These are phyloP conservation scores for Morpho helenor DNA, from an alignment of 2,888 invertebrate genomes.

Conservation along the genomic window DNA sequence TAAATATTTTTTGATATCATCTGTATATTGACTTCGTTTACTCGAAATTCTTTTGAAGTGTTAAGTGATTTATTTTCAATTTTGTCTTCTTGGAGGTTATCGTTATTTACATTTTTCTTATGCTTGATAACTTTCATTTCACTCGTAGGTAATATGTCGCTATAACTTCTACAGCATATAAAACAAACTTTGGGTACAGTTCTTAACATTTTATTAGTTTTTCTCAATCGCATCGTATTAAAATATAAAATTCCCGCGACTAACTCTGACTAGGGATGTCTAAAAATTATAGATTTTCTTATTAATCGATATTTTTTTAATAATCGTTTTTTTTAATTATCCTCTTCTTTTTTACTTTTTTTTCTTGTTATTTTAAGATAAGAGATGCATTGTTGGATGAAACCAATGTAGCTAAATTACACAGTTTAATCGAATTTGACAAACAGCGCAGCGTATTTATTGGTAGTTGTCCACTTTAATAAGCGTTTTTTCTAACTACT, in stretches of 20 bases:
- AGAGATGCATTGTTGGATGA: too few relatives aligned
- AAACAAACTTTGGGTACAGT: slow-evolving; percentile 20
- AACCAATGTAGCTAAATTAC: too few relatives aligned
- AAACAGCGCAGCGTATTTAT: too few relatives aligned
- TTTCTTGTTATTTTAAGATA: neutral
- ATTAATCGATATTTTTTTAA: neutral
- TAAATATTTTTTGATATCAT: slow-evolving; percentile 90
- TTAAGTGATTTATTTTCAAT: slow-evolving; percentile 26
- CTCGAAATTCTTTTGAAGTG: slow-evolving; percentile 52
- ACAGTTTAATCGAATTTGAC: too few relatives aligned
- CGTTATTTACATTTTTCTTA: slow-evolving; percentile 24
- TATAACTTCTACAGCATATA: slow-evolving; percentile 36
- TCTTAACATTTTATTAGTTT: slow-evolving; percentile 7
- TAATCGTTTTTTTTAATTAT: neutral
- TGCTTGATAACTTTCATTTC: slow-evolving; percentile 49
- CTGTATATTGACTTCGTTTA: slow-evolving; percentile 91
- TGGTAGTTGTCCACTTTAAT: too few relatives aligned
- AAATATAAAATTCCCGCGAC: slow-evolving; percentile 6
- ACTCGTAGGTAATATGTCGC: slow-evolving; percentile 58
- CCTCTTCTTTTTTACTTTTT: too few relatives aligned
- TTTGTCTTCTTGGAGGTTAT: slow-evolving; percentile 39
- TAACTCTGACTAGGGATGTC: neutral
- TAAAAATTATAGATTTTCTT: neutral
- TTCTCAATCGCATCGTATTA: slow-evolving; percentile 2
- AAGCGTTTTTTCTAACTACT: too few relatives aligned